phyloP scores from a whole-genome alignment of 2,797 vertebrate species.

The Podarcis siculus region DNA sequence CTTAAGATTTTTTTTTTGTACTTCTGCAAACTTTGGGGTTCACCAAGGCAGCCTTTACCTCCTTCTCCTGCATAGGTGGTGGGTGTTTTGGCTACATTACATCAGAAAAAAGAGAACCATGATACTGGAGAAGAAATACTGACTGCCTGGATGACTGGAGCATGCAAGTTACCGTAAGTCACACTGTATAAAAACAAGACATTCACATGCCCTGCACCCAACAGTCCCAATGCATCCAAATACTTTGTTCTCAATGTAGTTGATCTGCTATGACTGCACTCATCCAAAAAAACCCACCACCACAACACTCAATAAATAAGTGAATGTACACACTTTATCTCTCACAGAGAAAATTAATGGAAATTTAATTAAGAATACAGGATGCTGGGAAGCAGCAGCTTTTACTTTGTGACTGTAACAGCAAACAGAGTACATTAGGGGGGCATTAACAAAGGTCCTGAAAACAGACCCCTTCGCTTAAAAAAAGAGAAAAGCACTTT shows the following conservation, averaged over 20 bases:
- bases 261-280: constrained; percentile 29
- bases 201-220: background rate
- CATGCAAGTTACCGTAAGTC: background rate
- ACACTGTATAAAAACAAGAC: background rate
- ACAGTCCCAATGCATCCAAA: background rate
- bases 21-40: background rate
- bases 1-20: background rate
- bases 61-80: background rate
- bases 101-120: background rate
- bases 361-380: background rate
- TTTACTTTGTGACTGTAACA: constrained; percentile 5
- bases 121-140: no score
- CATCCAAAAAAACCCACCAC: background rate
- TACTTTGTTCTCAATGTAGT: constrained; percentile 24
- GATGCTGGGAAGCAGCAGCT: background rate
- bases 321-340: constrained; percentile 11
- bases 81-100: no score
- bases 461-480: background rate
- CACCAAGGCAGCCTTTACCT: background rate
- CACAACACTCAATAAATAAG: background rate
- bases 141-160: background rate
- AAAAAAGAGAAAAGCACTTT: background rate
- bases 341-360: background rate
- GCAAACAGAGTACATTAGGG: background rate
- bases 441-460: background rate